Percentiles rank a stretch among this genome's conserved stretches.
These are phyloP conservation scores for Gandaritis pyraliata DNA, from an alignment of 2,888 invertebrate genomes.

Conservation along the genomic window DNA sequence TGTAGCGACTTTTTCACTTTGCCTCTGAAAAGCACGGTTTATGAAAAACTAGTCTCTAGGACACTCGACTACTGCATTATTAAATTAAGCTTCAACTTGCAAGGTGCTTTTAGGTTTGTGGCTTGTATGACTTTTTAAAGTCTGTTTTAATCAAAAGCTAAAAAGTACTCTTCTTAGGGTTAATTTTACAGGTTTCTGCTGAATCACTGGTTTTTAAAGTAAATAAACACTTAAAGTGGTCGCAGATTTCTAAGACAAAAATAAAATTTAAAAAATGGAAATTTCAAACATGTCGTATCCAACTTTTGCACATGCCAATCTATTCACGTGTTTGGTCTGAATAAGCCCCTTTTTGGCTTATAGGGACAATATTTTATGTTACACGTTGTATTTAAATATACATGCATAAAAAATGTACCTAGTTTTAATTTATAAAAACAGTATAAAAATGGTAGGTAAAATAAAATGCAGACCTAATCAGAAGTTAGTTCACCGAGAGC, in stretches of 20 bases:
- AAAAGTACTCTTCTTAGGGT: background rate
- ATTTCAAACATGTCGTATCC: no score
- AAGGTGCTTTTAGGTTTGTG: conserved; percentile 14
- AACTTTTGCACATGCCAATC: no score
- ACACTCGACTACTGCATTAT: conserved; percentile 21
- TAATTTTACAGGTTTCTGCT: background rate
- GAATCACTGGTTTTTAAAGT: no score
- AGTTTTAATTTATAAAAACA: conserved; percentile 17
- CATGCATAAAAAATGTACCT: background rate
- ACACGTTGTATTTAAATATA: no score
- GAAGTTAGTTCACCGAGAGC: conserved; percentile 64
- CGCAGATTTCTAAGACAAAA: no score
- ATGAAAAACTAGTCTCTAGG: conserved; percentile 28
- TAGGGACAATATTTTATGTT: no score
- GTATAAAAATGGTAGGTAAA: conserved; percentile 46
- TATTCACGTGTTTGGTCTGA: no score
- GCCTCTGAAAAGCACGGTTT: conserved; percentile 23
- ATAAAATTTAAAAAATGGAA: no score
- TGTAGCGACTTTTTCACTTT: conserved; percentile 40
- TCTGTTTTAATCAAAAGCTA: conserved; percentile 10
- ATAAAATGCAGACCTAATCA: conserved; percentile 68
- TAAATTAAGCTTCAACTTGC: conserved; percentile 22
- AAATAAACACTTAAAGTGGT: no score
- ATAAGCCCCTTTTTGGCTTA: no score
- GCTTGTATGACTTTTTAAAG: conserved; percentile 13